Conservation (phyloP, 2,797 vertebrate genomes). For the Poeciliopsis infans region DNA sequence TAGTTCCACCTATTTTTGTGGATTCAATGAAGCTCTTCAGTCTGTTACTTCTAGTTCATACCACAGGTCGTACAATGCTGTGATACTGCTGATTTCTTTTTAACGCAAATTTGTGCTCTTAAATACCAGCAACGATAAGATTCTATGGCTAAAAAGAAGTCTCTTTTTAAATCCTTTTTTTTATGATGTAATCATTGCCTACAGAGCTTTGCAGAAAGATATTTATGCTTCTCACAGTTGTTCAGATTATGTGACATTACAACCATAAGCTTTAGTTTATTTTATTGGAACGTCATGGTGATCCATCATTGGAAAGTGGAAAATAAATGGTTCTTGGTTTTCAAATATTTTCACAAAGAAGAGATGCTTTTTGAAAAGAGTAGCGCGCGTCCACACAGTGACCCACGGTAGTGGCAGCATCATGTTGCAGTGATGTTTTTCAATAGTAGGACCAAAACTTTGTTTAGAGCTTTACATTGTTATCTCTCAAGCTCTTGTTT, state of each 20-base stretch:
- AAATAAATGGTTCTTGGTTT: neutral
- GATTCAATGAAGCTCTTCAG: conserved; percentile 25
- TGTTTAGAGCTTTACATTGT: neutral
- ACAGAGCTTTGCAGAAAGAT: neutral
- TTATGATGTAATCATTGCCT: neutral
- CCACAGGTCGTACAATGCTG: conserved; percentile 39
- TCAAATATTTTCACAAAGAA: neutral
- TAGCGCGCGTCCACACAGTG: neutral
- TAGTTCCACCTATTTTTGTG: conserved; percentile 31
- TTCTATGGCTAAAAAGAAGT: conserved; percentile 18
- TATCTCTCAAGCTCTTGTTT: neutral
- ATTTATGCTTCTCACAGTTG: neutral
- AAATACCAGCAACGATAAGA: conserved; percentile 14
- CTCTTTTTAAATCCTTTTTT: conserved; percentile 2
- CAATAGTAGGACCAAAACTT: neutral
- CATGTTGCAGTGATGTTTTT: neutral
- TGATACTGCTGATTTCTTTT: neutral
- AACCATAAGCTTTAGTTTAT: neutral
- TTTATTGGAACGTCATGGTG: neutral
- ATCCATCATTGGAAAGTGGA: neutral
- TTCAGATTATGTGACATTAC: neutral
- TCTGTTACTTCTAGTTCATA: conserved; percentile 47
- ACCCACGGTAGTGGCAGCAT: neutral
- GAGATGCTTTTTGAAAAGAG: neutral
- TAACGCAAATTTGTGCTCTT: neutral